Conservation (phyloP, 1,140 invertebrate genomes). For the Paralvinella palmiformis region DNA sequence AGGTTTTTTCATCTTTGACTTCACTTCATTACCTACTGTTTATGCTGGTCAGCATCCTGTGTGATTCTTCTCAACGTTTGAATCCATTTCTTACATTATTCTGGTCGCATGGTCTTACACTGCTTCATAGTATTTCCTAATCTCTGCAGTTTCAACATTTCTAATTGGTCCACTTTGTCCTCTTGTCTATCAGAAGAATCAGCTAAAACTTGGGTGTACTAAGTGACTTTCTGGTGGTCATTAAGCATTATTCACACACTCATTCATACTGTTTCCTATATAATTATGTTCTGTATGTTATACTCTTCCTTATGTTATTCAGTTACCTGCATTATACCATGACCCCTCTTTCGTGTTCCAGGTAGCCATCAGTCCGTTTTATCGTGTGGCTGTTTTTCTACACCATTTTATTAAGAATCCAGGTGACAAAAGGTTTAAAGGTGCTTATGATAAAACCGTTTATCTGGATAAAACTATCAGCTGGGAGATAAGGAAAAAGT, state of each 20-base stretch:
- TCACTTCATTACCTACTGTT: no score
- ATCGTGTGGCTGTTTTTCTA: constrained; percentile 49
- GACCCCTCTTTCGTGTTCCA: neutral
- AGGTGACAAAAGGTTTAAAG: constrained; percentile 24
- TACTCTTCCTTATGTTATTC: neutral
- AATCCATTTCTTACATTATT: no score
- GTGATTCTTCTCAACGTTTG: no score
- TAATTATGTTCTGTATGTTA: neutral
- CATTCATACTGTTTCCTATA: neutral
- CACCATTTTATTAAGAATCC: constrained; percentile 58
- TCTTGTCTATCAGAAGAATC: no score
- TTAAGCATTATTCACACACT: neutral
- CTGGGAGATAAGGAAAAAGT: constrained; percentile 29
- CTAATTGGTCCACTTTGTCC: no score
- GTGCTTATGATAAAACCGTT: constrained; percentile 15
- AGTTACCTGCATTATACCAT: neutral
- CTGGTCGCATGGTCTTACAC: no score
- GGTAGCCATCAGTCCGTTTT: constrained; percentile 9
- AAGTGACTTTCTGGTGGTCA: no score
- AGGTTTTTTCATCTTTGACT: no score
- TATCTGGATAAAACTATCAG: constrained; percentile 22
- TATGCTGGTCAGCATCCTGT: no score
- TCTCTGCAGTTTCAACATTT: no score
- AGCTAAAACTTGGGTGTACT: no score
- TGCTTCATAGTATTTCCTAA: no score